phyloP scores from a whole-genome alignment of 2,113 vertebrate species.

The Oncorhynchus clarkii region DNA sequence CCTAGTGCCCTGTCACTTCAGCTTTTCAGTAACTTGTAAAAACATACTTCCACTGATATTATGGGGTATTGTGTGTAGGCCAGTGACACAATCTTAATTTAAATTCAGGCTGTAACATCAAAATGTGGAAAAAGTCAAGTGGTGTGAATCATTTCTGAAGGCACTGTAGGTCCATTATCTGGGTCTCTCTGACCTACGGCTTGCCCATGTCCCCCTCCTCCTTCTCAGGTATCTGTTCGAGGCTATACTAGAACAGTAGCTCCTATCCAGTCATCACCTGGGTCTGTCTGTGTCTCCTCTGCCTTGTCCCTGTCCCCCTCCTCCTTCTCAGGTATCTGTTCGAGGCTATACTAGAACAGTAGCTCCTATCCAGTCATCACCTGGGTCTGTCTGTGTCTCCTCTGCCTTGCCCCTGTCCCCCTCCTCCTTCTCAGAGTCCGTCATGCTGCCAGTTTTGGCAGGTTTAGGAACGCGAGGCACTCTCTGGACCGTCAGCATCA shows the following conservation, averaged over 20 bases:
- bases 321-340: constrained; percentile 81
- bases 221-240: constrained; percentile 77
- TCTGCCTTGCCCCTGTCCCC: constrained; percentile 71
- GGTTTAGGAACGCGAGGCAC: constrained; percentile 80
- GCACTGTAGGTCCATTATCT: constrained; percentile 19
- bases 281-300: constrained; percentile 64
- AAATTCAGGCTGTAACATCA: no score
- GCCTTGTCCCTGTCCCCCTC: constrained; percentile 75
- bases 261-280: constrained; percentile 32
- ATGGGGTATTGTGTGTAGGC: no score
- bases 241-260: not conserved
- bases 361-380: constrained; percentile 13
- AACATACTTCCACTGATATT: no score
- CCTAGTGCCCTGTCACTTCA: no score
- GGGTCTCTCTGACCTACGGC: constrained; percentile 62
- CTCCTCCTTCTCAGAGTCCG: constrained; percentile 84
- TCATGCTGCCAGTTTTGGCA: constrained; percentile 76
- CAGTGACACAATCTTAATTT: no score
- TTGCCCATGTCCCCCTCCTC: constrained; percentile 78
- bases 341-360: not conserved
- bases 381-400: constrained; percentile 64
- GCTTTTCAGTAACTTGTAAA: no score
- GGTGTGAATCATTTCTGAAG: no score
- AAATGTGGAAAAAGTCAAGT: no score
- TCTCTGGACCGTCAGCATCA: constrained; percentile 89